A percentile compares a stretch with the other conserved stretches of the same genome.
These are phyloP conservation scores for Lonchura striata DNA, from an alignment of 2,113 vertebrate species.

Conservation along the genomic window DNA sequence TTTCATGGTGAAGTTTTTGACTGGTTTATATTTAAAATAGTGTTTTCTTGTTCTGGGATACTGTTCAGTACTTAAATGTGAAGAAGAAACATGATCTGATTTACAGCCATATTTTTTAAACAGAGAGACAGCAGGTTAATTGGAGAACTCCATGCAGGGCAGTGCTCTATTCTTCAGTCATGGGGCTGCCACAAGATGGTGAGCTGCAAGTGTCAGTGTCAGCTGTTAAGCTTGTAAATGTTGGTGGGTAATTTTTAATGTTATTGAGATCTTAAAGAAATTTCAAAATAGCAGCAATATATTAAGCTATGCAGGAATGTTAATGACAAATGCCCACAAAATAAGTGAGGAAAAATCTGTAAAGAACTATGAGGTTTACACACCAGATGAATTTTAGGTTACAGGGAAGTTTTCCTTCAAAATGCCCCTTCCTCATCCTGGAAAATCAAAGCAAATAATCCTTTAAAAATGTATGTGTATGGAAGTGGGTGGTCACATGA, in stretches of 20 bases:
- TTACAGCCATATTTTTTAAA: background rate
- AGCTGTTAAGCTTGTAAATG: background rate
- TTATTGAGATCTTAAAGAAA: background rate
- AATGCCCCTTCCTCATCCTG: background rate
- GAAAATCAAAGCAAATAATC: background rate
- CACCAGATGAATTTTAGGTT: background rate
- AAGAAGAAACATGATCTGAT: conserved; percentile 12
- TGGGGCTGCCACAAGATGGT: background rate
- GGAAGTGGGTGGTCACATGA: background rate
- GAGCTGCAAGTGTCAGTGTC: background rate
- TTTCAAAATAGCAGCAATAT: background rate
- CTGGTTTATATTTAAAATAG: conserved; percentile 44
- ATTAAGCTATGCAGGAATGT: background rate
- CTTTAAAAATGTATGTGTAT: background rate
- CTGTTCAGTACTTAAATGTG: conserved; percentile 1
- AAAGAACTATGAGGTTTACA: background rate
- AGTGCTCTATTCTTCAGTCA: background rate
- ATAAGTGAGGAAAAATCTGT: background rate
- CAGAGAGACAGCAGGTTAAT: background rate
- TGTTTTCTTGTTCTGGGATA: background rate
- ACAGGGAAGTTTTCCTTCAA: background rate
- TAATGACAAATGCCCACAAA: background rate
- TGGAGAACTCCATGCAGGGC: background rate
- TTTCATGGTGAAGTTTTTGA: conserved; percentile 25
- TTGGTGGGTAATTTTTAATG: background rate